Base-by-base conservation (phyloP, 2,113 vertebrate species). In the Strix aluco region DNA sequence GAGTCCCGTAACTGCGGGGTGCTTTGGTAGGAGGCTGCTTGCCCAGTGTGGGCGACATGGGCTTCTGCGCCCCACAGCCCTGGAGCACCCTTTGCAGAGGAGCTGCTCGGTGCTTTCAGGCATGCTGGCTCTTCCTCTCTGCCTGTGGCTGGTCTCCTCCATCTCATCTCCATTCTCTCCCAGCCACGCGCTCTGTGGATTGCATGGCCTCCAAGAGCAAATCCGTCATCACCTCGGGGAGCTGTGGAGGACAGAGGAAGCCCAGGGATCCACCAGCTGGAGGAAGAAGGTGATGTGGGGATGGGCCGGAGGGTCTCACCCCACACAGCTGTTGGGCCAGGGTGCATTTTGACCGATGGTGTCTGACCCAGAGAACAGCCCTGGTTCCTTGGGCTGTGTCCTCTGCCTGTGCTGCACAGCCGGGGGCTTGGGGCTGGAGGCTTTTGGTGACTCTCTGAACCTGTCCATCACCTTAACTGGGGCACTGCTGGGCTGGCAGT, bases 201-300 rank as follows among this genome's bases (percentile, higher is more conserved):
- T 99, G 80, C 94, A 84, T 54, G 83, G 77, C 19, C 95, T 98
- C 47, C 96, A 92, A 69, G 96, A 97, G 85, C 97, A 96, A 16
- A 40, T 98, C 71, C 97, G 98, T 85, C 89, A 81, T 25, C 86
- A 92, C 52, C 92, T 98, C 8, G 47, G 42, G 29, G 90, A 89
- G 67, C 96, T 98, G 62, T 94, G 96, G 42, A 94, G 96, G 63
- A 65, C 97, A 88, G 49, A 98, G 17, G 94, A 97, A 23, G 97
- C 96, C 30, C 98, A 97, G 71, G 97, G 88, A 72, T 81, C 94
- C 34, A 22, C 75, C 2, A 27, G 47, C 1, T 61, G 22, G 44
- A 71, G 86, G 21, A 81, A 96, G 44, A 97, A 97, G 98, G 98
- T 98, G 87, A 72, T 34, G 13, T 12, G 26, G 47, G 47, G 13